Evolutionary conservation across 2,113 vertebrate species (phyloP).

Genomic region (Cheilinus undulatus): DNA sequence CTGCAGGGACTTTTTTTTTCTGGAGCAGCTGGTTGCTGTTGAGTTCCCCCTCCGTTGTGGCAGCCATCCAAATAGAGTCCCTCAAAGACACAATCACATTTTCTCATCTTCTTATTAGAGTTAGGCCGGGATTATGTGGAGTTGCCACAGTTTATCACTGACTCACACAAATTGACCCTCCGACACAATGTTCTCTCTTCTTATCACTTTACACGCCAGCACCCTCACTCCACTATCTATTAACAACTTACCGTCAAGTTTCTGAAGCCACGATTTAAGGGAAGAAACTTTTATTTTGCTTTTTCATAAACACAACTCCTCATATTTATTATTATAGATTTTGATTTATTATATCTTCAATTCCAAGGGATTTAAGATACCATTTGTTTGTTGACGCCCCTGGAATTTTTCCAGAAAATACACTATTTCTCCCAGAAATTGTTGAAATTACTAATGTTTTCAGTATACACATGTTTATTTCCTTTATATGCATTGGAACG

Average conservation of each 20-base stretch:
- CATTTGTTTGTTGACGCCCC: too few relatives aligned
- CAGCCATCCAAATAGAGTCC: constrained; percentile 59
- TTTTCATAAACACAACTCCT: neutral
- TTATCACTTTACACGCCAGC: constrained; percentile 58
- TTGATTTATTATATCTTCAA: too few relatives aligned
- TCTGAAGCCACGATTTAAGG: neutral
- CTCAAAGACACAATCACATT: constrained; percentile 71
- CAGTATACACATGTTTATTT: too few relatives aligned
- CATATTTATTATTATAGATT: too few relatives aligned
- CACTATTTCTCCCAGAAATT: too few relatives aligned
- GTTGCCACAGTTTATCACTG: constrained; percentile 66
- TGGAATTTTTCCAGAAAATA: too few relatives aligned
- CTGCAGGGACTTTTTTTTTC: constrained; percentile 6
- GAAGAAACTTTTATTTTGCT: constrained; percentile 27
- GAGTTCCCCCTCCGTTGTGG: constrained; percentile 32
- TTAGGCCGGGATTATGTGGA: constrained; percentile 66
- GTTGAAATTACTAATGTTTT: too few relatives aligned
- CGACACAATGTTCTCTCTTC: constrained; percentile 55
- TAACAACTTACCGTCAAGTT: constrained; percentile 38
- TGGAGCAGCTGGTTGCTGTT: constrained; percentile 58
- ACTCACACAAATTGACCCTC: constrained; percentile 70
- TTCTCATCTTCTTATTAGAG: constrained; percentile 75
- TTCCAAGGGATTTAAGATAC: too few relatives aligned
- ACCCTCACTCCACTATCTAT: constrained; percentile 27
- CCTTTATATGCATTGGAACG: too few relatives aligned